Evolutionary conservation across 2,797 vertebrate species (phyloP), one percentile per base, ranked within the genome.

Genomic region (Telmatherina bonti): DNA sequence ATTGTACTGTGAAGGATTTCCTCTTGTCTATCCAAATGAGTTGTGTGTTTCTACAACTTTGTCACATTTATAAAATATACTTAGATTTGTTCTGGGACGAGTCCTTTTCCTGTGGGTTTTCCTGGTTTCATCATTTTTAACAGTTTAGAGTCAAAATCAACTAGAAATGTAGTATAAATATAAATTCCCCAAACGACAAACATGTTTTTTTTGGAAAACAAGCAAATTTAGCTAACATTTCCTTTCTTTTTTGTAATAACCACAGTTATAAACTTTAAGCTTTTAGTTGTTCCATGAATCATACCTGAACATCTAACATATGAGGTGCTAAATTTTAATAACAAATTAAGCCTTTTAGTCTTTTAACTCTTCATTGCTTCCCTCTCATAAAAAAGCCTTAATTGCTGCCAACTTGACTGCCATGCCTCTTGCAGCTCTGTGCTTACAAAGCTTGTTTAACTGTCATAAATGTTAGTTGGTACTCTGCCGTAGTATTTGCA

Each of bases 301-400:
- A 33, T 62, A n/a, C 24, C 31, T 31, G 41, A 33, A 27, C 49
- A 62, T 51, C 69, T 75, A 60, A 64, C 83, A 71, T 49, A 60
- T 66, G 79, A 88, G 57, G 62, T 81, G 67, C 67, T 82, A 62
- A 36, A 57, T 41, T 70, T 82, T 59, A 76, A 64, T 67, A 52
- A 67, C 51, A 65, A 82, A 83, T 78, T 47, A 66, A 80, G 63
- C 62, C 83, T 85, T 91, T 90, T 86, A 92, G 88, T 84, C 76
- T 78, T 74, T 74, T 68, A 64, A 51, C 80, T 67, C 52, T 52
- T 87, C 87, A 91, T 70, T 63, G 70, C 88, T 90, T 88, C 79
- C 79, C 72, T 73, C 78, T 87, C 57, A 71, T 90, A 83, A 89
- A 91, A 89, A 82, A 72, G 12, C 58, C 78, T 74, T 89, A 91